Evolutionary conservation across 1,140 invertebrate species (phyloP).

Genomic region (Vanessa tameamea): DNA sequence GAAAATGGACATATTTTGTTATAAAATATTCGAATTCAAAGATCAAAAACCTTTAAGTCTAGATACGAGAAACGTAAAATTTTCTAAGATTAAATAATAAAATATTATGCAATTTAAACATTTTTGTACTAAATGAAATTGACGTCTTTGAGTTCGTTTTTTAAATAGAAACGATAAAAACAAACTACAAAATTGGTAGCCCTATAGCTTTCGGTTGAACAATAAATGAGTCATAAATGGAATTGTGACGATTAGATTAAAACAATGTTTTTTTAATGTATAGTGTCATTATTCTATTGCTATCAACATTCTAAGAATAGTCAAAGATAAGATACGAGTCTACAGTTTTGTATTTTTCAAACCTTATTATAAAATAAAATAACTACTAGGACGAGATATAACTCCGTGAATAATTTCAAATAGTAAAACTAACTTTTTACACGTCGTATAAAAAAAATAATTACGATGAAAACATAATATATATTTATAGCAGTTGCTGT

Average conservation of each 20-base stretch:
- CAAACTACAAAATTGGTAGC: neutral
- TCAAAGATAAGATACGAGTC: conserved; percentile 36
- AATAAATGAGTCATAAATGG: conserved; percentile 45
- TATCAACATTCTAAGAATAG: conserved; percentile 34
- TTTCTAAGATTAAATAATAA: too few relatives aligned
- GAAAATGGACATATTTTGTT: too few relatives aligned
- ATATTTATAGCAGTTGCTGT: too few relatives aligned
- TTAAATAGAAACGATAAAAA: too few relatives aligned
- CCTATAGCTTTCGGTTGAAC: conserved; percentile 22
- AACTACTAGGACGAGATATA: neutral
- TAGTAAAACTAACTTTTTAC: neutral
- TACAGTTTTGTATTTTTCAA: conserved; percentile 5
- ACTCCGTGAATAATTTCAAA: neutral
- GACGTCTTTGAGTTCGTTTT: too few relatives aligned
- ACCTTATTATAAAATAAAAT: neutral
- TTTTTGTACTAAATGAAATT: too few relatives aligned
- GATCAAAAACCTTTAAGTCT: too few relatives aligned
- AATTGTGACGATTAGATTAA: conserved; percentile 49
- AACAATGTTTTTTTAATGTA: conserved; percentile 47
- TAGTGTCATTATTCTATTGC: conserved; percentile 43
- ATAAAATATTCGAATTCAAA: too few relatives aligned
- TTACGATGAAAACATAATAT: too few relatives aligned
- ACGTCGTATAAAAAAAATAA: too few relatives aligned
- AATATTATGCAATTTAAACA: too few relatives aligned
- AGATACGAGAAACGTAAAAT: too few relatives aligned